phyloP scores from a whole-genome alignment of 1,140 invertebrate genomes.

The Bombus soroeensis region DNA sequence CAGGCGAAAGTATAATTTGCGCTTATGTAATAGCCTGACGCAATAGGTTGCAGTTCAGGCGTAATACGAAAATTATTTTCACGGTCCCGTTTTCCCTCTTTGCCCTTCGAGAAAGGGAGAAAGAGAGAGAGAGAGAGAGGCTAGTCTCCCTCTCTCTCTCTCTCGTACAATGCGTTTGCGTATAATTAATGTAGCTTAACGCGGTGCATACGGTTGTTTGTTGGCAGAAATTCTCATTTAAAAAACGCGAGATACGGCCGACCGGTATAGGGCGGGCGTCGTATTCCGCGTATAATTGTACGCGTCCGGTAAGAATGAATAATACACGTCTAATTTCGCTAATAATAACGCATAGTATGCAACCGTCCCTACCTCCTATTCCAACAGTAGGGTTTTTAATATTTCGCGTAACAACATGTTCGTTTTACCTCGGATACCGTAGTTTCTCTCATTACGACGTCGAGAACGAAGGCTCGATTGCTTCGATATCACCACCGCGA shows the following conservation, averaged over 20 bases:
- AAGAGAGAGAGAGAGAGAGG: too few relatives aligned
- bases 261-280: background rate
- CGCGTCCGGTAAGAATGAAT: conserved; percentile 41
- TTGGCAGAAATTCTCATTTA: conserved; percentile 47
- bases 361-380: background rate
- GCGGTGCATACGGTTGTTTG: conserved; percentile 29
- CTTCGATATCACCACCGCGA: background rate
- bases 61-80: conserved; percentile 34
- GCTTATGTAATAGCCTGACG: conserved; percentile 25
- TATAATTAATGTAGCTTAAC: conserved; percentile 49
- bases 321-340: conserved; percentile 49
- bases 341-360: conserved; percentile 36
- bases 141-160: background rate
- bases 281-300: conserved; percentile 36
- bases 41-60: background rate
- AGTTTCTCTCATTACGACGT: background rate
- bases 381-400: background rate
- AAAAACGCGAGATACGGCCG: conserved; percentile 29
- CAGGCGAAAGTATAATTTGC: conserved; percentile 6
- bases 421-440: background rate
- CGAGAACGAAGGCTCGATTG: background rate
- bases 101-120: background rate
- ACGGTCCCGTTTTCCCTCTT: background rate
- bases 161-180: background rate
- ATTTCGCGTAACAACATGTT: conserved; percentile 22